Conservation (phyloP, 2,113 vertebrate species). For the Zosterops borbonicus region DNA sequence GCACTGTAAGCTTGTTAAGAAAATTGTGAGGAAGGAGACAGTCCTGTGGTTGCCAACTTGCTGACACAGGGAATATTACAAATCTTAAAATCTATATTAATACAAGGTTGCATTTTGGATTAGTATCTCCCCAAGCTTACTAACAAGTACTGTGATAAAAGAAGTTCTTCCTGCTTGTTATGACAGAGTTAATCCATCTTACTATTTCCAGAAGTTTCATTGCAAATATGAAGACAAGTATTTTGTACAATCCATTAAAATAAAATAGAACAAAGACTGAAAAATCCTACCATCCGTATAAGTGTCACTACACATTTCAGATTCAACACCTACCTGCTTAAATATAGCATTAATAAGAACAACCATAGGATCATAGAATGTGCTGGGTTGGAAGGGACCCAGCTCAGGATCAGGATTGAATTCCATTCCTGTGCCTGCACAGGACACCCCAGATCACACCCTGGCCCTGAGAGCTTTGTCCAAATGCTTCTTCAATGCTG, state of each 20-base stretch:
- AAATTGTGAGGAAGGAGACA: background rate
- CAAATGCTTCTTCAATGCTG: background rate
- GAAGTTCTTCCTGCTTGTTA: background rate
- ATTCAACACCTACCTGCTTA: background rate
- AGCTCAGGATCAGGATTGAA: accelerated
- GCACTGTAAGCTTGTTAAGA: background rate
- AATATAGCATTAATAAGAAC: background rate
- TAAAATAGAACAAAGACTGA: background rate
- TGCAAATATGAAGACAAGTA: background rate
- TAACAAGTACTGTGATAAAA: background rate
- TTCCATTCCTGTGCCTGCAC: background rate
- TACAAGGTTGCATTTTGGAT: background rate
- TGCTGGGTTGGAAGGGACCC: background rate
- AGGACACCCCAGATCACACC: background rate
- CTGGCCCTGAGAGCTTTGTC: background rate
- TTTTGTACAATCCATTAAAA: background rate
- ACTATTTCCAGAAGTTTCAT: background rate
- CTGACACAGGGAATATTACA: background rate
- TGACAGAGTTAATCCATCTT: background rate
- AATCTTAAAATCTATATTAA: background rate
- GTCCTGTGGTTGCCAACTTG: background rate
- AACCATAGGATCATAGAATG: background rate
- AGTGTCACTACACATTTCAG: background rate
- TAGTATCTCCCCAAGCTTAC: background rate
- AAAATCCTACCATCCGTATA: background rate